Evolutionary conservation across 1,140 invertebrate species (phyloP), one percentile per base, ranked within the genome.

Genomic region (Dendrolimus punctatus): DNA sequence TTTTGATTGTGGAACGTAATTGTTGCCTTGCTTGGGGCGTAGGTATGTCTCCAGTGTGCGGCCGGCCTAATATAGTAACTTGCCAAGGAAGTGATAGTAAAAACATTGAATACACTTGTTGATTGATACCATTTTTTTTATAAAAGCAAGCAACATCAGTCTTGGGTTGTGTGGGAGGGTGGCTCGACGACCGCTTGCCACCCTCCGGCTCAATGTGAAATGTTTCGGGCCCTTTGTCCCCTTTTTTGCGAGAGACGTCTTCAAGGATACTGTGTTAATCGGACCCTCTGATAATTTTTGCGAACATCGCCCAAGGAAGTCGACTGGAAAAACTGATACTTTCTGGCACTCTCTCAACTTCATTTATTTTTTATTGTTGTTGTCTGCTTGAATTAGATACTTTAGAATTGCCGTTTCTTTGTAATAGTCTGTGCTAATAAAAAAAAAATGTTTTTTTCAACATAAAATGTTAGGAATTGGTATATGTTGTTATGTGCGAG

Each of bases 241-340:
- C 69, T 74, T 76, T 80, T 82, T 82, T 85, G 77, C 70, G 73
- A 72, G 73, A 60, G 72, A 80, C 75, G 70, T 80, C 74, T 75
- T 76, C 74, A 79, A 85, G 79, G 76, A 80, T 82, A 85, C 79
- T 76, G 74, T 82, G 76, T 82, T 85, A 82, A 82, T 80, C 77
- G 77, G 71, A 71, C 68, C 64, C 66, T 52, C 65, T 58, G 64
- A 70, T 77, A 72, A 64, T 78, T 76, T 72, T 70, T 73, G 64
- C 62, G 60, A 67, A 68, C 60, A 58, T 53, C 48, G 64, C 57
- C 57, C 60, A 61, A 62, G 59, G 64, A 66, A 67, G 63, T 66
- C 55, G 69, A 60, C 58, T 65, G 62, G 63, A 73, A 71, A 68
- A 66, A 65, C 58, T 64, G 59, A 62, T 67, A 62, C 62, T 61